Percentiles rank a stretch among this genome's conserved stretches.
These are phyloP conservation scores for Squalus acanthias DNA, from an alignment of 2,797 vertebrate genomes.

Conservation along the genomic window DNA sequence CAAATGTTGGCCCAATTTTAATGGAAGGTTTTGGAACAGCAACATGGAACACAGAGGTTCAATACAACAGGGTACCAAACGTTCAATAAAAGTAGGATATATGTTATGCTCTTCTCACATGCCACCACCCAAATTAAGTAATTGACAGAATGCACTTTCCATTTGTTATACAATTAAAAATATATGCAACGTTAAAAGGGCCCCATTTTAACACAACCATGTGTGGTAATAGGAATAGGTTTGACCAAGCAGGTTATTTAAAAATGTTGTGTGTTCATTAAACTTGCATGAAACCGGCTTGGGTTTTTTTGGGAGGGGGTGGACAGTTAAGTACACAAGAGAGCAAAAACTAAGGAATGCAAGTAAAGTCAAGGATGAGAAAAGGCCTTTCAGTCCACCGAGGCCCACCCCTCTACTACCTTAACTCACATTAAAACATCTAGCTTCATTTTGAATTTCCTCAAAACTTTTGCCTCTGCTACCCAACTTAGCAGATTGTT, in stretches of 20 bases:
- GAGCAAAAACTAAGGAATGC: background rate
- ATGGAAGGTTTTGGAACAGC: background rate
- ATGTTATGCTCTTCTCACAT: background rate
- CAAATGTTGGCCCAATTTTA: background rate
- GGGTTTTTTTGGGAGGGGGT: background rate
- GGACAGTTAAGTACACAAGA: background rate
- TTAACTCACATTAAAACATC: background rate
- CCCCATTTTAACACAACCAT: background rate
- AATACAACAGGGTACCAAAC: background rate
- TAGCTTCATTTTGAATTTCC: background rate
- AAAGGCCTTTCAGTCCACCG: background rate
- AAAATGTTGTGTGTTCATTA: background rate
- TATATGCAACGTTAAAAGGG: background rate
- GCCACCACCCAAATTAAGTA: background rate
- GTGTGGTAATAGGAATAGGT: background rate
- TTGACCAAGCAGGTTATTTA: background rate
- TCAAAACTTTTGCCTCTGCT: background rate
- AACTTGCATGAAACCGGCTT: background rate
- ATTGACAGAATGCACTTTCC: background rate
- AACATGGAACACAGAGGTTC: background rate
- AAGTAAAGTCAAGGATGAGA: background rate
- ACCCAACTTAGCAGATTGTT: background rate
- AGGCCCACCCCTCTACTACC: background rate
- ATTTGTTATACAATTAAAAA: background rate
- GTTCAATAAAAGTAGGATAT: background rate